Conservation (phyloP, 2,113 vertebrate species). For the Orthonyx spaldingii region DNA sequence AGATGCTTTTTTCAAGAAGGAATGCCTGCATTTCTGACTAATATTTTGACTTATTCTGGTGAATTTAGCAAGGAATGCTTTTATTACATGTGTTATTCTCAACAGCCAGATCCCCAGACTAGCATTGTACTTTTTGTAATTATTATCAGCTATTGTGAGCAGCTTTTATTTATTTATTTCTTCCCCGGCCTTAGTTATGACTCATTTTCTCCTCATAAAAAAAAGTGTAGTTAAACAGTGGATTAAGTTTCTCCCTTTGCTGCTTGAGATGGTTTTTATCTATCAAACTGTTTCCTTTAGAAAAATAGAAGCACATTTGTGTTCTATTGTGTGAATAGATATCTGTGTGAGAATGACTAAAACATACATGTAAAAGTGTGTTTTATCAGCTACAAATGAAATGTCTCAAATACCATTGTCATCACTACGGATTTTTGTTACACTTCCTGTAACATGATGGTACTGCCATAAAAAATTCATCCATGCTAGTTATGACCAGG, state of each 20-base stretch:
- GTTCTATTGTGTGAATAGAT: too few species aligned
- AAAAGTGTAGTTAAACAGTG: neutral
- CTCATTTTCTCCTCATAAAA: slow-evolving; percentile 13
- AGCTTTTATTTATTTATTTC: slow-evolving; percentile 29
- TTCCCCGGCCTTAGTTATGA: neutral
- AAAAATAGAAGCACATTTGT: neutral
- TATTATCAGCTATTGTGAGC: neutral
- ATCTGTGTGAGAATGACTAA: neutral
- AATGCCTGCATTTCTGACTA: neutral
- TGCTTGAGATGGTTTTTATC: neutral
- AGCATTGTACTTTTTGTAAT: neutral
- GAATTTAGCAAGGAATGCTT: neutral
- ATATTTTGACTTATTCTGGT: neutral
- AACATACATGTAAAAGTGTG: neutral
- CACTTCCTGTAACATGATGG: neutral
- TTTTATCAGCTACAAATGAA: neutral
- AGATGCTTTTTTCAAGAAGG: neutral
- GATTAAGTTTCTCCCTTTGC: neutral
- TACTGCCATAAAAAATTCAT: neutral
- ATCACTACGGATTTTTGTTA: neutral
- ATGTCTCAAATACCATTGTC: neutral
- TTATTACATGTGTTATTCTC: neutral
- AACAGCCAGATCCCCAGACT: neutral
- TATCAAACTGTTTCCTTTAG: neutral
- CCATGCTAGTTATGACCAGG: neutral